A percentile compares a stretch with the other conserved stretches of the same genome.
phyloP scores from a whole-genome alignment of 92 coral and sea anemone genomes.

The Chrysogorgia sp. region DNA sequence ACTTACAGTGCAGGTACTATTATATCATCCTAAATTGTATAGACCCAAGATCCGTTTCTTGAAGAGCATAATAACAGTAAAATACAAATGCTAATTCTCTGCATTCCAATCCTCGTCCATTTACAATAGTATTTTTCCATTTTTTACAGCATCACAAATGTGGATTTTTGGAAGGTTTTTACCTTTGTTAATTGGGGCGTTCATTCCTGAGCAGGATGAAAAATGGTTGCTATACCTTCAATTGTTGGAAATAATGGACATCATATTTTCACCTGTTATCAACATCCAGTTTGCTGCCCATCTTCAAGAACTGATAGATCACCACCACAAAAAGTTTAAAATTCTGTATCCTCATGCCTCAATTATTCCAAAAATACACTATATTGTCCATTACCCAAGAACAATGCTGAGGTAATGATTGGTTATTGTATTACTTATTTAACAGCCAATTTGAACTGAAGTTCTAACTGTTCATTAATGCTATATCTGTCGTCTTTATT shows the following conservation, averaged over 20 bases:
- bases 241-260: constrained; percentile 52
- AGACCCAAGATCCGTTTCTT: too few species aligned
- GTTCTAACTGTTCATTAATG: too few species aligned
- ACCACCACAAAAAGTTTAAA: constrained; percentile 50
- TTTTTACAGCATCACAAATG: constrained; percentile 52
- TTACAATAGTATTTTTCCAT: too few species aligned
- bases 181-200: constrained; percentile 50
- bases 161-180: constrained; percentile 54
- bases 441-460: too few species aligned
- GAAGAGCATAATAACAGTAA: too few species aligned
- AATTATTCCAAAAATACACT: constrained; percentile 67
- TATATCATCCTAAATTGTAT: too few species aligned
- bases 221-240: constrained; percentile 49
- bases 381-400: constrained; percentile 54
- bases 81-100: too few species aligned
- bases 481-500: background rate
- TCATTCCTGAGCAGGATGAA: constrained; percentile 50
- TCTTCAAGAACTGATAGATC: constrained; percentile 44
- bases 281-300: constrained; percentile 22
- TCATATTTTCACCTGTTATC: constrained; percentile 34
- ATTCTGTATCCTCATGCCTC: constrained; percentile 62
- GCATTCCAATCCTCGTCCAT: too few species aligned
- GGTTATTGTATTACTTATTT: background rate
- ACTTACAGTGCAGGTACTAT: too few species aligned
- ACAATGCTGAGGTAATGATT: constrained; percentile 41